Conservation (phyloP, 2,888 invertebrate species). For the Amiota mariae region DNA sequence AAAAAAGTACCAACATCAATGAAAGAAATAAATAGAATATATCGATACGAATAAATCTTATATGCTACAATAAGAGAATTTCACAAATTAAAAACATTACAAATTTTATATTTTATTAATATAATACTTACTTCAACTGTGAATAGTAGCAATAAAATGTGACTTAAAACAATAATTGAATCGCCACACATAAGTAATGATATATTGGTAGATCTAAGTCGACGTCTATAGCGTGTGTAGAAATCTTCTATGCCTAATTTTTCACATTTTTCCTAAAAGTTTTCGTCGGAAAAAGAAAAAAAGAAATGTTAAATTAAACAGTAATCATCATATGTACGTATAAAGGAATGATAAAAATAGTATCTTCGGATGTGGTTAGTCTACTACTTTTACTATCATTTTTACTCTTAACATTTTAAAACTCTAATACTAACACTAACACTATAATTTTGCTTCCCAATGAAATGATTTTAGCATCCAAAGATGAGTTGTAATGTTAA, state of each 20-base stretch:
- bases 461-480: too few relatives aligned
- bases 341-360: too few relatives aligned
- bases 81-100: background rate
- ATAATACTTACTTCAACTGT: slow-evolving; percentile 37
- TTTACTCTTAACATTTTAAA: too few relatives aligned
- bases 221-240: slow-evolving; percentile 71
- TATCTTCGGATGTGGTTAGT: too few relatives aligned
- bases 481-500: too few relatives aligned
- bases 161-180: slow-evolving; percentile 34
- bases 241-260: slow-evolving; percentile 36
- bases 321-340: too few relatives aligned
- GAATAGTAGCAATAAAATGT: slow-evolving; percentile 23
- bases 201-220: slow-evolving; percentile 80
- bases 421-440: too few relatives aligned
- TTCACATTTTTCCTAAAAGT: slow-evolving; percentile 27
- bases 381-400: too few relatives aligned
- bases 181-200: slow-evolving; percentile 36
- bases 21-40: background rate
- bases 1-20: background rate
- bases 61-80: background rate
- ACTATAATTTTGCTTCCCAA: too few relatives aligned
- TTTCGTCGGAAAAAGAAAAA: too few relatives aligned
- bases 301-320: too few relatives aligned
- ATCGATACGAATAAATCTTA: background rate
- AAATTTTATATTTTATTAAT: slow-evolving; percentile 27